These are phyloP conservation scores for Folsomia candida DNA, from an alignment of 2,888 invertebrate genomes.

Conservation along the genomic window DNA sequence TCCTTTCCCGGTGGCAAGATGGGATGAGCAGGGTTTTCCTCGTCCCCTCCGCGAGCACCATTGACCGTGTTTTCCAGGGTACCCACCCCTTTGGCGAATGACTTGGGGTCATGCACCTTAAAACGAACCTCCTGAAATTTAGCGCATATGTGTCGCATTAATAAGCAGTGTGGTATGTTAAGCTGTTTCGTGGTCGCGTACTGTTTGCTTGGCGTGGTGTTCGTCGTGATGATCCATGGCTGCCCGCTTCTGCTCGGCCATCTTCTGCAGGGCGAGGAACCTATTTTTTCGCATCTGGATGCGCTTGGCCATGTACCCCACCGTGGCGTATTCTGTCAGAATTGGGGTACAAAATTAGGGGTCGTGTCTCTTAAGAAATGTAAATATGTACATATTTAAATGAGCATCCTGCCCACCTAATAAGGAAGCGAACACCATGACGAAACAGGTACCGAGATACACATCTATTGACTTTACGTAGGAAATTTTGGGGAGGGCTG, in stretches of 20 bases:
- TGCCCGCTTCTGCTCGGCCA: constrained; percentile 86
- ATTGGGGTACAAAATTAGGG: too few relatives aligned
- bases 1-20: constrained; percentile 86
- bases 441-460: constrained; percentile 95
- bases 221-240: constrained; percentile 65
- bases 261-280: constrained; percentile 84
- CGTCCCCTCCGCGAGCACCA: constrained; percentile 66
- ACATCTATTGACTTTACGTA: constrained; percentile 98
- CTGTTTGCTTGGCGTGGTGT: constrained; percentile 51
- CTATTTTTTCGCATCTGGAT: constrained; percentile 94
- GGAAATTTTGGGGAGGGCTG: constrained; percentile 94
- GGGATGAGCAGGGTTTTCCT: constrained; percentile 55
- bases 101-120: constrained; percentile 91
- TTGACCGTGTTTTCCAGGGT: constrained; percentile 88
- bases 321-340: constrained; percentile 92
- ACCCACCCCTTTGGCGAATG: constrained; percentile 81
- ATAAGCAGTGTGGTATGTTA: not conserved
- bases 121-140: constrained; percentile 84
- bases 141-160: not conserved
- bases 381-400: constrained; percentile 16
- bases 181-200: constrained; percentile 19
- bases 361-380: not conserved
- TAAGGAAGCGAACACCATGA: constrained; percentile 97
- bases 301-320: constrained; percentile 95
- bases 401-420: constrained; percentile 63